phyloP scores from a whole-genome alignment of 2,888 invertebrate genomes.

The Perizoma flavofasciatum region DNA sequence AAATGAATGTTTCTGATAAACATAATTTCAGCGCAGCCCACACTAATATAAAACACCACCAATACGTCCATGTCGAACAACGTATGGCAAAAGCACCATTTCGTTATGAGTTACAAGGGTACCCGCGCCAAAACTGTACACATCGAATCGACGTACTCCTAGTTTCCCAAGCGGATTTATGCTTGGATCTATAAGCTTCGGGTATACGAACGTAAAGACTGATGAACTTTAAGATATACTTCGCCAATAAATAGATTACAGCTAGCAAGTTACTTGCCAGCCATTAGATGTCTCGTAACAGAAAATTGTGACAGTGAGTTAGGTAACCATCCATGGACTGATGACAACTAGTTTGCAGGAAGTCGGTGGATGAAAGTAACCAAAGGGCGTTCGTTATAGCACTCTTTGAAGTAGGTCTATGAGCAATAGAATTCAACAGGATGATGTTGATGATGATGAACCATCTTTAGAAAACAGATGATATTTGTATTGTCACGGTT shows the following conservation, averaged over 20 bases:
- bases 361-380: no score
- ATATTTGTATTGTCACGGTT: no score
- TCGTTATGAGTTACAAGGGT: constrained; percentile 63
- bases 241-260: neutral
- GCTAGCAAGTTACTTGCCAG: no score
- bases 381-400: no score
- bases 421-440: no score
- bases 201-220: constrained; percentile 49
- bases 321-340: no score
- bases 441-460: no score
- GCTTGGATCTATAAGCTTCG: constrained; percentile 57
- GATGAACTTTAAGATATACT: constrained; percentile 23
- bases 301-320: no score
- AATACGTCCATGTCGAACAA: constrained; percentile 45
- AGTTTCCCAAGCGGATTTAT: constrained; percentile 72
- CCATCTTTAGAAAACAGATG: no score
- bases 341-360: no score
- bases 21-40: constrained; percentile 20
- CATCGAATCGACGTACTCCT: constrained; percentile 62
- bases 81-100: constrained; percentile 48
- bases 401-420: no score
- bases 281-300: no score
- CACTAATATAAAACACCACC: constrained; percentile 39
- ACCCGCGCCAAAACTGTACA: constrained; percentile 66
- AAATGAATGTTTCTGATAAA: constrained; percentile 8